phyloP scores from a whole-genome alignment of 2,888 invertebrate species.

The Oxycera nigricornis region DNA sequence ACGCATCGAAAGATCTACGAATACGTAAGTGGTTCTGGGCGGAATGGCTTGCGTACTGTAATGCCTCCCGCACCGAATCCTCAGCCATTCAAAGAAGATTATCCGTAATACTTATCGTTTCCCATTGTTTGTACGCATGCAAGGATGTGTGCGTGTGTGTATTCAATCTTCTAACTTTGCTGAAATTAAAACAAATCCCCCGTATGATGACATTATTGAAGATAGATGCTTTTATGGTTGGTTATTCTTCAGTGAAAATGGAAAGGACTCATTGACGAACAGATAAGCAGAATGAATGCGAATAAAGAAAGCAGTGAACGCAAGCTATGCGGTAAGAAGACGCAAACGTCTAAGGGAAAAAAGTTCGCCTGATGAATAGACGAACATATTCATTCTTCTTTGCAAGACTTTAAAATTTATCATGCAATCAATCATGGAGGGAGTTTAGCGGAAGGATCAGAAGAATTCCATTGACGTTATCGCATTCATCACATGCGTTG shows the following conservation, averaged over 20 bases:
- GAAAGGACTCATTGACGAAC: neutral
- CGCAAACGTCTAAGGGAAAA: neutral
- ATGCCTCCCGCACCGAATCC: neutral
- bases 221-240: conserved; percentile 2
- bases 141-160: neutral
- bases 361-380: neutral
- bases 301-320: neutral
- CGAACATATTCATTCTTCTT: neutral
- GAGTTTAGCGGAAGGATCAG: neutral
- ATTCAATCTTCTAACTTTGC: neutral
- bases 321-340: neutral
- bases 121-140: neutral
- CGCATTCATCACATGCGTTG: neutral
- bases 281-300: neutral
- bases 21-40: neutral
- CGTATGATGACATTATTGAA: conserved; percentile 23
- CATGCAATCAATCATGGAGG: neutral
- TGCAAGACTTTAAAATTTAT: neutral
- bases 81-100: neutral
- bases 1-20: neutral
- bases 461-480: neutral
- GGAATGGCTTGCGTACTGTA: neutral
- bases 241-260: conserved; percentile 8
- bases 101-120: neutral
- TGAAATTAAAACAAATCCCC: conserved; percentile 26